Percentiles rank a stretch among this genome's conserved stretches.
Conservation (phyloP, 1,140 invertebrate species). For the Bombus soroeensis region DNA sequence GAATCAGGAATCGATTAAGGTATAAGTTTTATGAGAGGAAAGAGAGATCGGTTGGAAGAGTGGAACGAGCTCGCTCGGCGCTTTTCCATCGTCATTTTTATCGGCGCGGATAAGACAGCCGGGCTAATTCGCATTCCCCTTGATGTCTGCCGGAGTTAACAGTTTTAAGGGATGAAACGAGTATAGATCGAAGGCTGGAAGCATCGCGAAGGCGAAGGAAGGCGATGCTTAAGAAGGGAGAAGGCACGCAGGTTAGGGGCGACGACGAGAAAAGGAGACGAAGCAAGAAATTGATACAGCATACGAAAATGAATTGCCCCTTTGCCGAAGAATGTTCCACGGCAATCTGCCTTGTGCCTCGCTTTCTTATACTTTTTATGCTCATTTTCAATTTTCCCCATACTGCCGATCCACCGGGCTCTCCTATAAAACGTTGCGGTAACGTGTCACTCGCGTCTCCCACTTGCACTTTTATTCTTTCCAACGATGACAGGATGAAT, state of each 20-base stretch:
- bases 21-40: slow-evolving; percentile 51
- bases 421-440: slow-evolving; percentile 78
- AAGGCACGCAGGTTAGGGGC: slow-evolving; percentile 61
- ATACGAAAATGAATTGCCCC: slow-evolving; percentile 83
- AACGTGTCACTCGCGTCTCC: slow-evolving; percentile 52
- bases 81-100: slow-evolving; percentile 70
- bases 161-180: slow-evolving; percentile 82
- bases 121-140: slow-evolving; percentile 81
- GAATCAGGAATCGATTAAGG: slow-evolving; percentile 60
- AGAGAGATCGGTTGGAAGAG: not conserved
- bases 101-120: slow-evolving; percentile 73
- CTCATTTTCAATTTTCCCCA: slow-evolving; percentile 82
- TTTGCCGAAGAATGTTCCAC: slow-evolving; percentile 81
- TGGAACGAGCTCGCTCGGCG: slow-evolving; percentile 10
- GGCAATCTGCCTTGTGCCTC: slow-evolving; percentile 81
- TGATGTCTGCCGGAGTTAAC: slow-evolving; percentile 81
- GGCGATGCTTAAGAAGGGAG: slow-evolving; percentile 41
- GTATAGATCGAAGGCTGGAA: slow-evolving; percentile 77
- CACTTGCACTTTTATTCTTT: slow-evolving; percentile 54
- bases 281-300: slow-evolving; percentile 84
- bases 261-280: slow-evolving; percentile 75
- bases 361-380: slow-evolving; percentile 81
- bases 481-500: slow-evolving; percentile 76
- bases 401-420: slow-evolving; percentile 65
- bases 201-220: slow-evolving; percentile 27